These are phyloP conservation scores for Osmerus eperlanus DNA, from an alignment of 2,113 vertebrate species.

Conservation along the genomic window DNA sequence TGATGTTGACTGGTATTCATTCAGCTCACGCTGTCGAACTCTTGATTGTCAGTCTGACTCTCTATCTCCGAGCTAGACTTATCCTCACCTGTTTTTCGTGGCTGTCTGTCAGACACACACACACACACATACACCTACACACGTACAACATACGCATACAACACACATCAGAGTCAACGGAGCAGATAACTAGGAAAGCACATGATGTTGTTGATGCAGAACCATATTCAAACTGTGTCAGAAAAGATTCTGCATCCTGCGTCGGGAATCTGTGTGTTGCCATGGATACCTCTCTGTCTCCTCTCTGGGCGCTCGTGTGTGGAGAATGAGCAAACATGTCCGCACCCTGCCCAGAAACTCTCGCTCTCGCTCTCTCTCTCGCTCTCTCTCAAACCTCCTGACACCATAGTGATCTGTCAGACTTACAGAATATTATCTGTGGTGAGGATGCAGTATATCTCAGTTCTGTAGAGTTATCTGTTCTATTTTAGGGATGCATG, in stretches of 20 bases:
- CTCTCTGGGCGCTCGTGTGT: conserved; percentile 26
- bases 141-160: too few relatives aligned
- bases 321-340: conserved; percentile 14
- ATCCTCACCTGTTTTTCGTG: too few relatives aligned
- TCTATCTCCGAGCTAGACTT: neutral
- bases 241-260: conserved; percentile 25
- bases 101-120: too few relatives aligned
- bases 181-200: conserved; percentile 31
- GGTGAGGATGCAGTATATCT: neutral
- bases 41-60: neutral
- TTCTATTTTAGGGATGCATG: neutral
- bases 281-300: conserved; percentile 60
- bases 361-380: too few relatives aligned
- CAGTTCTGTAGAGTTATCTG: neutral
- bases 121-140: too few relatives aligned
- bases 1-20: conserved; percentile 4
- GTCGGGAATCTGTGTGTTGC: conserved; percentile 55
- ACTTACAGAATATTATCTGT: neutral
- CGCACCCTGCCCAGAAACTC: conserved; percentile 16
- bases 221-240: conserved; percentile 45
- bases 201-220: conserved; percentile 9
- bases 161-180: conserved; percentile 10
- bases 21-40: neutral
- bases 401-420: neutral
- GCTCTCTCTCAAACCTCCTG: neutral